phyloP scores from a whole-genome alignment of 2,888 invertebrate species.

The Drosophila melanosoma region DNA sequence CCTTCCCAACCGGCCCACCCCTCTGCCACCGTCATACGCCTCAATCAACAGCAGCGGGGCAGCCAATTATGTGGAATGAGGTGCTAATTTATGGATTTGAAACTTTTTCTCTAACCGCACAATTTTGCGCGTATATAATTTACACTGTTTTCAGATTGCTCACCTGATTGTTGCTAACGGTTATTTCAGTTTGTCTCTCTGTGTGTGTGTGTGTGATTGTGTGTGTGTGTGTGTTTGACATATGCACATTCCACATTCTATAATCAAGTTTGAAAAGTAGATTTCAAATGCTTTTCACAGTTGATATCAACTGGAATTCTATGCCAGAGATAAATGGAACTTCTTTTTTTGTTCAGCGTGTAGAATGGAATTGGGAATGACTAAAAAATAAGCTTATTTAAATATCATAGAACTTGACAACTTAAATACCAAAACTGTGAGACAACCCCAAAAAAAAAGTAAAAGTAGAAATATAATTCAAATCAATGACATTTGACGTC shows the following conservation, averaged over 20 bases:
- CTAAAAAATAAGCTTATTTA: neutral
- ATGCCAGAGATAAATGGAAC: neutral
- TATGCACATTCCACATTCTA: constrained; percentile 32
- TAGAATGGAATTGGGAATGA: constrained; percentile 9
- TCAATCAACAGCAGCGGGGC: constrained; percentile 65
- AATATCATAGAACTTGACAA: neutral
- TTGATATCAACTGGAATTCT: constrained; percentile 13
- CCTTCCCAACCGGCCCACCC: neutral
- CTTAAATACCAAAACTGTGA: neutral
- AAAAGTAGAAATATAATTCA: neutral
- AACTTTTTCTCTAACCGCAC: constrained; percentile 50
- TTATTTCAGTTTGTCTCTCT: constrained; percentile 20
- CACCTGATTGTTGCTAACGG: constrained; percentile 62
- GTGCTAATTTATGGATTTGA: constrained; percentile 82
- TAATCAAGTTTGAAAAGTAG: constrained; percentile 40
- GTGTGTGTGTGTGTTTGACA: constrained; percentile 41
- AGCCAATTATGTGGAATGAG: constrained; percentile 78
- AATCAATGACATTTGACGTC: neutral
- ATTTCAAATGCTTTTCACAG: constrained; percentile 26
- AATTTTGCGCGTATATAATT: constrained; percentile 72
- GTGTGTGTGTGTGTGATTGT: constrained; percentile 18
- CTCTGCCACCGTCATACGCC: constrained; percentile 63
- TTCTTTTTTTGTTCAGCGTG: neutral
- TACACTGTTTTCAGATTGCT: constrained; percentile 62
- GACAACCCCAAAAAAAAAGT: neutral